Base-by-base conservation (phyloP, 2,113 vertebrate species). In the Shinisaurus crocodilurus region DNA sequence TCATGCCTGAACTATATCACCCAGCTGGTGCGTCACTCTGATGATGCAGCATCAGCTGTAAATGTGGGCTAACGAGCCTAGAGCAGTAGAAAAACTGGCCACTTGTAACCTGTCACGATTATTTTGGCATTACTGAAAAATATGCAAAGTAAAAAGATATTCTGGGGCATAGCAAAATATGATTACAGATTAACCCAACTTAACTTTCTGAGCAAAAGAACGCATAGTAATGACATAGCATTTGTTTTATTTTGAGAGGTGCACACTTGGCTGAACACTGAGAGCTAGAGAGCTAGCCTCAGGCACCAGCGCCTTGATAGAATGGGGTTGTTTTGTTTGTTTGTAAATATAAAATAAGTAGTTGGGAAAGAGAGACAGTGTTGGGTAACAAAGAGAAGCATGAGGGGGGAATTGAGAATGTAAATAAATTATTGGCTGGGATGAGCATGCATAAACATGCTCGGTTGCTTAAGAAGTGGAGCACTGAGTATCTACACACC, bases 41-140 rank as follows among this genome's bases (percentile, higher is more conserved):
- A 79, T 92, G 92, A 16, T 83, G 85, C 92, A 89, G 48, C 48
- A 94, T 70, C 92, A 91, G 85, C 91, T 69, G 70, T 89, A 92
- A 96, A 94, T 79, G 85, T 84, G 88, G 70, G 83, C 93, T 90
- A 87, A 79, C 23, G 92, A 86, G 8, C 12, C 65, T 0, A 84
- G 32, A 93, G 88, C 85, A 74, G 48, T 50, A 63, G 37, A 65
- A 70, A 85, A 70, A 70, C 32, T 70, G 45, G 29, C 10, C 37
- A 54, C 34, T 88, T 89, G 34, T 1, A 65, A 29, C 81, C 90
- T 86, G 29, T 85, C 90, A 63, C 43, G 80, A 75, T 0, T 85
- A 72, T 83, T 95, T 82, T 69, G 84, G 57, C 4, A 89, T 90
- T 72, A 75, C 84, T 82, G 40, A 77, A 72, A 79, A 40, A 57